phyloP scores from a whole-genome alignment of 2,888 invertebrate genomes.

The Mesoligia furuncula region DNA sequence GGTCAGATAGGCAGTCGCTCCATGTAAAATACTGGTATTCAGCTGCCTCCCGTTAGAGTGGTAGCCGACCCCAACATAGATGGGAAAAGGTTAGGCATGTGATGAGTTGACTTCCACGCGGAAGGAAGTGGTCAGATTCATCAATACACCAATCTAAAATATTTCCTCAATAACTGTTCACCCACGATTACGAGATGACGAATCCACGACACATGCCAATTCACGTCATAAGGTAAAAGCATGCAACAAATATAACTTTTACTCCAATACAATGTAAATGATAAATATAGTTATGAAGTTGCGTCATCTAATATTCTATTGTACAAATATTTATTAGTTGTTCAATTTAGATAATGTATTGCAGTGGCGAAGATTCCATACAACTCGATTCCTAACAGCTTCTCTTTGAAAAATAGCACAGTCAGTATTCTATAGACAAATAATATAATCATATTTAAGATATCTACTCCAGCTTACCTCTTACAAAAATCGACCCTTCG shows the following conservation, averaged over 20 bases:
- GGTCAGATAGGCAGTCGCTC: no score
- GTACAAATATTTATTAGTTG: constrained; percentile 32
- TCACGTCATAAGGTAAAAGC: constrained; percentile 38
- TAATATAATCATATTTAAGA: no score
- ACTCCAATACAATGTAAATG: constrained; percentile 39
- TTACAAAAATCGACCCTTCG: no score
- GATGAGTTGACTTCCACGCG: not conserved
- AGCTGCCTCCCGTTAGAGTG: no score
- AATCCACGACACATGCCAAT: constrained; percentile 10
- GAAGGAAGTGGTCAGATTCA: not conserved
- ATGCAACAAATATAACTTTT: constrained; percentile 32
- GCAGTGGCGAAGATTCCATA: no score
- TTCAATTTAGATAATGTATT: constrained; percentile 31
- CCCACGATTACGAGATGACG: constrained; percentile 30
- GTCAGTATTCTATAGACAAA: no score
- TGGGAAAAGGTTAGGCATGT: no score
- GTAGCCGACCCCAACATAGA: no score
- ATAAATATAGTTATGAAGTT: constrained; percentile 27
- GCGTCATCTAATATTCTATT: constrained; percentile 17
- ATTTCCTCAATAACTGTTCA: constrained; percentile 2
- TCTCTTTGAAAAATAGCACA: no score
- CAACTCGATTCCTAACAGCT: no score
- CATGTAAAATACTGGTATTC: no score
- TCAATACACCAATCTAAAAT: not conserved
- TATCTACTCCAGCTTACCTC: no score